Conservation (phyloP, 2,113 vertebrate genomes). For the Ginglymostoma cirratum region DNA sequence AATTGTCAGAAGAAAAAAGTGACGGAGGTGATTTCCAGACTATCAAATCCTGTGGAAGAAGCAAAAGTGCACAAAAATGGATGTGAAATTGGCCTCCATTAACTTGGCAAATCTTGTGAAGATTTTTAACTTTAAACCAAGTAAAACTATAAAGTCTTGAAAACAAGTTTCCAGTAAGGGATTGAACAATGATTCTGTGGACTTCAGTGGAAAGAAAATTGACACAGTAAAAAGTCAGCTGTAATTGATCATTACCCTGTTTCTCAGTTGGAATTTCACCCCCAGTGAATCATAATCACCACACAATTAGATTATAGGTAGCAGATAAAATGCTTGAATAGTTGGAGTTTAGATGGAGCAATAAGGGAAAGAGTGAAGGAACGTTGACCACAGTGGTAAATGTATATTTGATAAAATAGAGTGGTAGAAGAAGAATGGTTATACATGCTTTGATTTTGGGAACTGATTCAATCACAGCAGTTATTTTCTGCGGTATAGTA, state of each 20-base stretch:
- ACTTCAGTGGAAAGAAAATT: not conserved
- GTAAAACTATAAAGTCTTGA: not conserved
- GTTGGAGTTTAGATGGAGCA: not conserved
- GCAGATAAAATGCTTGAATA: not conserved
- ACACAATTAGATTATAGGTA: not conserved
- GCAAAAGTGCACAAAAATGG: not conserved
- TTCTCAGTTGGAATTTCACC: not conserved
- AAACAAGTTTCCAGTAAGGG: not conserved
- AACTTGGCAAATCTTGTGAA: not conserved
- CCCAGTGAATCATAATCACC: not conserved
- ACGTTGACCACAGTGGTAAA: not conserved
- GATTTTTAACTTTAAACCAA: not conserved
- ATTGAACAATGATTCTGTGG: not conserved
- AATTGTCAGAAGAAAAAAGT: not conserved
- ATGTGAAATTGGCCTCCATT: no score
- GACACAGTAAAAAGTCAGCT: not conserved
- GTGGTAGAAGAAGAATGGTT: not conserved
- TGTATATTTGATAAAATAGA: not conserved
- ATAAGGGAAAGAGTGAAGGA: not conserved
- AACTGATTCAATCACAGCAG: slow-evolving; percentile 1
- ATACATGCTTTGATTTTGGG: not conserved
- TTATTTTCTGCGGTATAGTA: not conserved
- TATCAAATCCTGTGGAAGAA: not conserved
- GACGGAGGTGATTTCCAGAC: not conserved
- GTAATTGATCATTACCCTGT: not conserved